Evolutionary conservation across 2,797 vertebrate species (phyloP).

Genomic region (Sebastes itinus): DNA sequence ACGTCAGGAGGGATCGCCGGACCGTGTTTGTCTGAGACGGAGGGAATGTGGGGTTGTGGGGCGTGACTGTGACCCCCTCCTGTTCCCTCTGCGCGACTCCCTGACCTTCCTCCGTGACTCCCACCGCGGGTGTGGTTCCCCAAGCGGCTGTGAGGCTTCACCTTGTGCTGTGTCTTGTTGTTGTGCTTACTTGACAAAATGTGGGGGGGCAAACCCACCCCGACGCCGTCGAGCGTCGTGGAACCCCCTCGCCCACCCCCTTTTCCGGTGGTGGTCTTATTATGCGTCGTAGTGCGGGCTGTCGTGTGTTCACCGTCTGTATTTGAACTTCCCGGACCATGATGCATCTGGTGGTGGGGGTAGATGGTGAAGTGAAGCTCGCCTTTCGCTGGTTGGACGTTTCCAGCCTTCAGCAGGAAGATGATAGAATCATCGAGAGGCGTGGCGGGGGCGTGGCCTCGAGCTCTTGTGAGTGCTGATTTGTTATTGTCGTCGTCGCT

Average conservation of each 20-base stretch:
- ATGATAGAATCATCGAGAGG: conserved; percentile 88
- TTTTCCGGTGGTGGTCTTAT: conserved; percentile 45
- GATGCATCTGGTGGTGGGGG: conserved; percentile 76
- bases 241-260: conserved; percentile 32
- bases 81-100: conserved; percentile 1
- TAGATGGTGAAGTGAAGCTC: conserved; percentile 87
- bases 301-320: conserved; percentile 44
- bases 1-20: conserved; percentile 40
- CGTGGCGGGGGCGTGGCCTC: conserved; percentile 65
- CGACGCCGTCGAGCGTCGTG: background rate
- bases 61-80: conserved; percentile 17
- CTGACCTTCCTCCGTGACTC: conserved; percentile 42
- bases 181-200: conserved; percentile 62
- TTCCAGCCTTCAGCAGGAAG: conserved; percentile 87
- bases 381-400: conserved; percentile 86
- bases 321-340: conserved; percentile 44
- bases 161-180: conserved; percentile 71
- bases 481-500: conserved; percentile 74
- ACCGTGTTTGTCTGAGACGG: conserved; percentile 38
- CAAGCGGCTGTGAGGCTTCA: conserved; percentile 73
- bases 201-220: conserved; percentile 44
- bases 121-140: conserved; percentile 65
- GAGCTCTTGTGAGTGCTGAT: conserved; percentile 34
- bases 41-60: conserved; percentile 41
- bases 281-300: conserved; percentile 32